Conservation (phyloP, 2,888 invertebrate genomes). For the Lymantria dispar region DNA sequence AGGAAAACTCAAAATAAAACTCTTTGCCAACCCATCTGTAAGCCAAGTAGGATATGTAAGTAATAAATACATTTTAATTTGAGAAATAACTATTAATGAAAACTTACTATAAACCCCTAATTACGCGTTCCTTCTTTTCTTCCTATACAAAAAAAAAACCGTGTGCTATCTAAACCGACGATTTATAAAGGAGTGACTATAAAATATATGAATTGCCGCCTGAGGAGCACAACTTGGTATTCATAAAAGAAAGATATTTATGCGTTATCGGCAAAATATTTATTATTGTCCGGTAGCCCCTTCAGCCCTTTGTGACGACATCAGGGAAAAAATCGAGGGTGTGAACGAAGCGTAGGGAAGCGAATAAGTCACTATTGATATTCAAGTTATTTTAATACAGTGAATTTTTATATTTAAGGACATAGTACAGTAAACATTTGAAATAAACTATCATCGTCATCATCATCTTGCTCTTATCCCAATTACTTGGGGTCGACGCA, state of each 20-base stretch:
- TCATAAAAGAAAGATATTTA: slow-evolving; percentile 80
- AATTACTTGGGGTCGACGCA: too few species aligned
- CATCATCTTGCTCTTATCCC: too few species aligned
- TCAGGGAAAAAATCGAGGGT: slow-evolving; percentile 67
- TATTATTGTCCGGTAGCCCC: slow-evolving; percentile 77
- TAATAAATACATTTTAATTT: too few species aligned
- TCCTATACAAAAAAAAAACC: slow-evolving; percentile 53
- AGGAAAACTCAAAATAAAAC: too few species aligned
- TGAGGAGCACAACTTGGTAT: slow-evolving; percentile 71
- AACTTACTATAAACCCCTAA: slow-evolving; percentile 14
- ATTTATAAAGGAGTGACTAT: slow-evolving; percentile 75
- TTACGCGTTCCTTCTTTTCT: slow-evolving; percentile 35
- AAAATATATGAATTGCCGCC: slow-evolving; percentile 71
- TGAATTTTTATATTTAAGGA: too few species aligned
- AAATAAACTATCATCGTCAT: too few species aligned
- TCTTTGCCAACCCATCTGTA: too few species aligned
- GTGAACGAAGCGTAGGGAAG: slow-evolving; percentile 63
- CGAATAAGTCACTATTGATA: neutral
- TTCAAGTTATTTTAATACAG: too few species aligned
- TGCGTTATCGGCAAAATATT: slow-evolving; percentile 82
- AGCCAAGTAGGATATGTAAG: too few species aligned
- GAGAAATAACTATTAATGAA: neutral
- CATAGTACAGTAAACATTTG: too few species aligned
- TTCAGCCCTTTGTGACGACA: slow-evolving; percentile 73
- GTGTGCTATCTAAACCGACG: slow-evolving; percentile 53